A percentile compares a stretch with the other conserved stretches of the same genome.
These are phyloP conservation scores for Cottoperca gobio DNA, from an alignment of 2,797 vertebrate genomes.

Conservation along the genomic window DNA sequence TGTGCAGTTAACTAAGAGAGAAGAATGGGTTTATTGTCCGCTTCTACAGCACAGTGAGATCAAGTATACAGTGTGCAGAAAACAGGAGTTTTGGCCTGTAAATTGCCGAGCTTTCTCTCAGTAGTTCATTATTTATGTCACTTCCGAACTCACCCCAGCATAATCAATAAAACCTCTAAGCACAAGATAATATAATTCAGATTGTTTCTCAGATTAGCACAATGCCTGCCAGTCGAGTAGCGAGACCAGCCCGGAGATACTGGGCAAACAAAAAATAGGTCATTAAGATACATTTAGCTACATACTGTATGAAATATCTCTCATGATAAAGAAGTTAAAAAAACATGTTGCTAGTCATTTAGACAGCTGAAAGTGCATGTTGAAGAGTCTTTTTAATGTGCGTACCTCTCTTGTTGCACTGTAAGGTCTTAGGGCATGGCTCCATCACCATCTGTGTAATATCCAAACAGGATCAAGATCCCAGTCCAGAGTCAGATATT, in stretches of 20 bases:
- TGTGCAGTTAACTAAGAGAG: constrained; percentile 47
- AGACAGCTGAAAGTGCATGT: neutral
- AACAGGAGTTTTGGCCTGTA: neutral
- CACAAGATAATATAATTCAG: neutral
- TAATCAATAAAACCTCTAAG: constrained; percentile 24
- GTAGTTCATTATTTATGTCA: constrained; percentile 22
- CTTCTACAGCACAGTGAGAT: constrained; percentile 1
- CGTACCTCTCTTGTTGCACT: neutral
- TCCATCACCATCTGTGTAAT: neutral
- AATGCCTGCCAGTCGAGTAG: neutral
- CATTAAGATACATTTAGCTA: too few species aligned
- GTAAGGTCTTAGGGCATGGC: neutral
- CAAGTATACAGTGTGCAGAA: constrained; percentile 4
- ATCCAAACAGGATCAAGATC: neutral
- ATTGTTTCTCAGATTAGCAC: constrained; percentile 5
- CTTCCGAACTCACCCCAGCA: neutral
- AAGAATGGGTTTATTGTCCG: constrained; percentile 63
- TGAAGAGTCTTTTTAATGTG: neutral
- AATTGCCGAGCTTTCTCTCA: neutral
- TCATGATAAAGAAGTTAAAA: neutral
- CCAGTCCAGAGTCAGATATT: neutral
- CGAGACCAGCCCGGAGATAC: neutral
- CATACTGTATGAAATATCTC: too few species aligned
- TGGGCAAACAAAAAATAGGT: neutral
- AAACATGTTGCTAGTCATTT: neutral